Evolutionary conservation across 1,140 invertebrate genomes (phyloP).

Genomic region (Lordiphosa collinella): DNA sequence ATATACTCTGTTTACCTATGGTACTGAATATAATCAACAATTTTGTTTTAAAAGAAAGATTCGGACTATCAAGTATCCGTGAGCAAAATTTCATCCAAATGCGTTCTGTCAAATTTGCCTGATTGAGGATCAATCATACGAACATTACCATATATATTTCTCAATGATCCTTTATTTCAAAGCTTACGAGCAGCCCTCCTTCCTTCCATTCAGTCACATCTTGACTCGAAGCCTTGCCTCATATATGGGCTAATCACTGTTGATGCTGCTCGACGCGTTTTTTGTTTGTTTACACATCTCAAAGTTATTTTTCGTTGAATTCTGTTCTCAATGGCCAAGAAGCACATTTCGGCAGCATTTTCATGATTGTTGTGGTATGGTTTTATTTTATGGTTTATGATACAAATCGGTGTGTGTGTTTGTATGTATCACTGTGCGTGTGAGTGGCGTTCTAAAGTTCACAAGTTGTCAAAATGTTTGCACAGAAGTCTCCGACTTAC

Average conservation of each 20-base stretch:
- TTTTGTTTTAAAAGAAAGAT: too few species aligned
- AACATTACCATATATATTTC: too few species aligned
- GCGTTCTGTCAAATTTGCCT: too few species aligned
- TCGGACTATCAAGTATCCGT: too few species aligned
- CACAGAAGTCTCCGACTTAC: conserved; percentile 36
- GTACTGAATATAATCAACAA: too few species aligned
- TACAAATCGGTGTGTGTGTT: conserved; percentile 13
- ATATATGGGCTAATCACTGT: conserved; percentile 44
- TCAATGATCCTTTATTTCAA: not conserved
- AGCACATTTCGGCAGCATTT: conserved; percentile 43
- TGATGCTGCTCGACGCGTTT: conserved; percentile 39
- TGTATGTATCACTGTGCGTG: too few species aligned
- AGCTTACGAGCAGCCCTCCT: too few species aligned
- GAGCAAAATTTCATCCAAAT: too few species aligned
- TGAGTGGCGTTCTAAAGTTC: conserved; percentile 55
- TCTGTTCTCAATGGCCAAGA: conserved; percentile 22
- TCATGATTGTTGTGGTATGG: conserved; percentile 40
- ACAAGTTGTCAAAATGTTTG: conserved; percentile 78
- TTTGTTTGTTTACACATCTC: conserved; percentile 65
- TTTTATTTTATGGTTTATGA: conserved; percentile 59
- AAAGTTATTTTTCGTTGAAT: conserved; percentile 56
- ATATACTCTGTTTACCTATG: too few species aligned
- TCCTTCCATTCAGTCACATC: too few species aligned
- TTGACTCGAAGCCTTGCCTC: not conserved
- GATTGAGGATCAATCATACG: too few species aligned